Percentiles rank a stretch among this genome's conserved stretches.
Evolutionary conservation across 1,140 invertebrate species (phyloP).

Genomic region (Nasonia longicornis): DNA sequence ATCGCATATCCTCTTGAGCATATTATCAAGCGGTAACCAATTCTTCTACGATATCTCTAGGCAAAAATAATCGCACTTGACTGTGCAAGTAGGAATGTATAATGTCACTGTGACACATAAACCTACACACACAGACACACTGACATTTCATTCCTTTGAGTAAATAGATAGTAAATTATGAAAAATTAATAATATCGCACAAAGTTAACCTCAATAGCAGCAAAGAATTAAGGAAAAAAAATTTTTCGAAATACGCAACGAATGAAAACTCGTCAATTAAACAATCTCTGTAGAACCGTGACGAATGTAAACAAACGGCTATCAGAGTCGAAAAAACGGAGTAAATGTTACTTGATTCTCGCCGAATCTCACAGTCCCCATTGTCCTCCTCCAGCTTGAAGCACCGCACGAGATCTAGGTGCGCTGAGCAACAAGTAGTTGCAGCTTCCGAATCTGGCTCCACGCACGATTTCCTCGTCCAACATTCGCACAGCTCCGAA

Average conservation of each 20-base stretch:
- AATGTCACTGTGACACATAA: too few species aligned
- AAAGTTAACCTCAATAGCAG: too few species aligned
- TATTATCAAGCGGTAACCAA: neutral
- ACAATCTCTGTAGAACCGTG: neutral
- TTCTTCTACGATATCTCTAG: neutral
- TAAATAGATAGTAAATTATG: too few species aligned
- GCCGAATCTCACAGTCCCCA: neutral
- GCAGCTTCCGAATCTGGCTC: neutral
- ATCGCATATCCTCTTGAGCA: neutral
- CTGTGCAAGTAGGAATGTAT: too few species aligned
- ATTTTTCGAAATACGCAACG: neutral
- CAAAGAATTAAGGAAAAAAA: too few species aligned
- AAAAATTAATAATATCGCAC: too few species aligned
- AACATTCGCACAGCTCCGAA: too few species aligned
- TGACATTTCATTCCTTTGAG: too few species aligned
- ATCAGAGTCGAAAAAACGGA: neutral
- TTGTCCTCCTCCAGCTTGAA: neutral
- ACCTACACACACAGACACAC: too few species aligned
- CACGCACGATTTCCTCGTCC: neutral
- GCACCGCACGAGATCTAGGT: neutral
- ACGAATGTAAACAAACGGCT: neutral
- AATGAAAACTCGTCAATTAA: neutral
- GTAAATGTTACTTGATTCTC: neutral
- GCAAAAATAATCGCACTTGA: neutral
- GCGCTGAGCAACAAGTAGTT: slow-evolving; percentile 28